These are phyloP conservation scores for Coregonus clupeaformis DNA, from an alignment of 2,113 vertebrate species.

Conservation along the genomic window DNA sequence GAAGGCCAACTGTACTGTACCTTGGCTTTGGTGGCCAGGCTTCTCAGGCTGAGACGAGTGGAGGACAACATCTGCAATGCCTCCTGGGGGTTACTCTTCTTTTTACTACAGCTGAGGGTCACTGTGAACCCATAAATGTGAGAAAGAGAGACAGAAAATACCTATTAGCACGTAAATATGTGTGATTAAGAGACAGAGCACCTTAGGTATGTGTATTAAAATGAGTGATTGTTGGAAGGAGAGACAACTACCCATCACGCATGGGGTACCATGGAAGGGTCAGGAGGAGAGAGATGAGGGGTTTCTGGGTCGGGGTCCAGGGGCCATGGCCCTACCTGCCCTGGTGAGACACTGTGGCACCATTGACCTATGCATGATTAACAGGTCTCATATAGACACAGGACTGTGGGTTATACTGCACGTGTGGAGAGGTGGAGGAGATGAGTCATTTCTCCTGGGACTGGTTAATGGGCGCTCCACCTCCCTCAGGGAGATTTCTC, in stretches of 20 bases:
- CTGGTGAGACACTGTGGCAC: not conserved
- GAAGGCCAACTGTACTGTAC: conserved; percentile 56
- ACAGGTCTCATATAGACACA: not conserved
- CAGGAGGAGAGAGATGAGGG: not conserved
- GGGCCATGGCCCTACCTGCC: not conserved
- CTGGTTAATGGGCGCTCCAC: not conserved
- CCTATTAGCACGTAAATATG: not conserved
- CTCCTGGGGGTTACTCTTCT: conserved; percentile 78
- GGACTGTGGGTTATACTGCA: not conserved
- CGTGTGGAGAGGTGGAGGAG: not conserved
- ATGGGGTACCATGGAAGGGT: not conserved
- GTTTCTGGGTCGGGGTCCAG: not conserved
- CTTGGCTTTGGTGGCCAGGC: conserved; percentile 89
- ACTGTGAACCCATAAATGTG: conserved; percentile 70
- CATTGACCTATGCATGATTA: conserved; percentile 7
- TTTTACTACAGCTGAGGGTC: conserved; percentile 83
- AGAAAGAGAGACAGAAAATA: conserved; percentile 20
- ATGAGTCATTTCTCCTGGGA: not conserved
- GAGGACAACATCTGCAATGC: conserved; percentile 87
- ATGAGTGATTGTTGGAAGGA: too few species aligned
- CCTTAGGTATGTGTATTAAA: not conserved
- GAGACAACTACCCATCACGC: too few species aligned
- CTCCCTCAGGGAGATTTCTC: not conserved
- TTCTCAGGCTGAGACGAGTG: conserved; percentile 86
- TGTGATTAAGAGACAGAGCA: not conserved